phyloP scores from a whole-genome alignment of 1,140 invertebrate genomes.

The Dreissena rostriformis region DNA sequence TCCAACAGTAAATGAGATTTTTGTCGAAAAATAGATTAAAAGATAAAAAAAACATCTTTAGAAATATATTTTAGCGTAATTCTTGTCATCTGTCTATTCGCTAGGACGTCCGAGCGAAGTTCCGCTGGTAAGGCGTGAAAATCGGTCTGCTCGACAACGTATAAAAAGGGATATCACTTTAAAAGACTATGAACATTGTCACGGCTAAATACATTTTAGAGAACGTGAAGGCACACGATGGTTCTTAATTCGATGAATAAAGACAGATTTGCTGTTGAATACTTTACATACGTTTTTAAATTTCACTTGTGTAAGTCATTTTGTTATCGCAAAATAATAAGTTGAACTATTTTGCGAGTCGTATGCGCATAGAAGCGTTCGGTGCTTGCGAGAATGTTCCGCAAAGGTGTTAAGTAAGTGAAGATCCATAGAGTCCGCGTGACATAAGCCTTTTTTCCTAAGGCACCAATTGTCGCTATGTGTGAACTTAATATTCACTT shows the following conservation, averaged over 20 bases:
- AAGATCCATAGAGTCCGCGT: too few relatives aligned
- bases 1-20: neutral
- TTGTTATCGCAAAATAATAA: neutral
- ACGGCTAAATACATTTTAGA: neutral
- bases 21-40: neutral
- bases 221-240: neutral
- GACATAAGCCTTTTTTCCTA: too few relatives aligned
- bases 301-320: neutral
- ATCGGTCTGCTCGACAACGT: constrained; percentile 54
- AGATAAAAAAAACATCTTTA: neutral
- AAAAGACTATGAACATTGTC: neutral
- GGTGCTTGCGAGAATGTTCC: too few relatives aligned
- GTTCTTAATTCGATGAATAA: neutral
- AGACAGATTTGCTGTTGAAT: neutral
- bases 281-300: neutral
- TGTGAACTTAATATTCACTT: too few relatives aligned
- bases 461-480: too few relatives aligned
- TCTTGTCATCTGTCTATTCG: neutral
- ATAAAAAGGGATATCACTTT: neutral
- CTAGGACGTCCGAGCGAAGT: constrained; percentile 89
- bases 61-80: neutral
- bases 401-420: too few relatives aligned
- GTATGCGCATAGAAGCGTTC: too few relatives aligned
- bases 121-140: constrained; percentile 84
- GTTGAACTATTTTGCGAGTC: too few relatives aligned